Evolutionary conservation across 35 echinoderm and acorn worm genomes (phyloP).

Genomic region (Ophioderma brevispina): DNA sequence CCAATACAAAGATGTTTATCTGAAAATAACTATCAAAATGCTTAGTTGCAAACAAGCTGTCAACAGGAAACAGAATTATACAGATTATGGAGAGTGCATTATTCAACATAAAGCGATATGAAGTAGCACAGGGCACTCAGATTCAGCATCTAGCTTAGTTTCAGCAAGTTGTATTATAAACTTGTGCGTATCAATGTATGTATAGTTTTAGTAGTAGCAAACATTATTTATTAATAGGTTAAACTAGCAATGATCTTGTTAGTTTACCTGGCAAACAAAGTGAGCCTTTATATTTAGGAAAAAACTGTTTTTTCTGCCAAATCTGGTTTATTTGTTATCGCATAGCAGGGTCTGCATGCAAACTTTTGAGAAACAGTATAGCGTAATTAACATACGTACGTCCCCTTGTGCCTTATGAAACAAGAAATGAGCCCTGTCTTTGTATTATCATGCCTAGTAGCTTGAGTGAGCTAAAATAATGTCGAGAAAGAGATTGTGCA

Average conservation of each 20-base stretch:
- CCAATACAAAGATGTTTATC: too few relatives aligned
- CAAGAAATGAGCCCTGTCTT: neutral
- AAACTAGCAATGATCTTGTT: neutral
- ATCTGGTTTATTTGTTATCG: neutral
- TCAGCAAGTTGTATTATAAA: neutral
- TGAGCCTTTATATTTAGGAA: slow-evolving; percentile 3
- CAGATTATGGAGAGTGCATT: too few relatives aligned
- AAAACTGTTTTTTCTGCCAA: neutral
- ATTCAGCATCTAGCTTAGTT: too few relatives aligned
- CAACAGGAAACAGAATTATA: too few relatives aligned
- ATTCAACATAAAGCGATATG: too few relatives aligned
- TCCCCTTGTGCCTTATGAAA: slow-evolving; percentile 12
- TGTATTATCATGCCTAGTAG: neutral
- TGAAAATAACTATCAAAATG: too few relatives aligned
- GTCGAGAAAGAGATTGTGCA: neutral
- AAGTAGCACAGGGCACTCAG: too few relatives aligned
- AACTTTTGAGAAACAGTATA: neutral
- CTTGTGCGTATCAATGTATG: neutral
- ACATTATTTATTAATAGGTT: slow-evolving; percentile 1
- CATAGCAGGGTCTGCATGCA: neutral
- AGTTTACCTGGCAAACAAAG: slow-evolving; percentile 6
- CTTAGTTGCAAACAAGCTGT: too few relatives aligned
- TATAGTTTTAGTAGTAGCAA: neutral
- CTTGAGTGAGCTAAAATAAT: neutral
- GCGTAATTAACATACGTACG: neutral